Evolutionary conservation across 2,113 vertebrate genomes (phyloP).

Genomic region (Labrus mixtus): DNA sequence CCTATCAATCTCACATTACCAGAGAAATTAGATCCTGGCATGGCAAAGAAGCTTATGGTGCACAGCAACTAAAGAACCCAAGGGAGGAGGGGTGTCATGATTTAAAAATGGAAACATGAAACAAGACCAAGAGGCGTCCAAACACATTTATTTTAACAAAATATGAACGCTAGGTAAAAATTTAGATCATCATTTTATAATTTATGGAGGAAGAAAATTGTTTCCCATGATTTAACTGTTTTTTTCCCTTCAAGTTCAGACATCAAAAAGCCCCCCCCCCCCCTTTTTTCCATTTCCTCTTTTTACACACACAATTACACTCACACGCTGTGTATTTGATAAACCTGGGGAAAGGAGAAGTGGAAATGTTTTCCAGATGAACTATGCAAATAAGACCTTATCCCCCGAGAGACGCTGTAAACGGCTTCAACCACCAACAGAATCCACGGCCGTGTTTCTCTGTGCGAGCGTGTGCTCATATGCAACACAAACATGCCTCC

Average conservation of each 20-base stretch:
- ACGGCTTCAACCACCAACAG: conserved; percentile 66
- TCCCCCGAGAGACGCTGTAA: conserved; percentile 72
- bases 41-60: conserved; percentile 51
- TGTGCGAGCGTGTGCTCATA: conserved; percentile 34
- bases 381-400: conserved; percentile 76
- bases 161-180: conserved; percentile 15
- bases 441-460: conserved; percentile 33
- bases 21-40: conserved; percentile 46
- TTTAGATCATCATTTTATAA: conserved; percentile 44
- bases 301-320: conserved; percentile 39
- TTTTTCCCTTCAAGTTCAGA: conserved; percentile 33
- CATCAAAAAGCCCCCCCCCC: conserved; percentile 1
- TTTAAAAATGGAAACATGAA: conserved; percentile 43
- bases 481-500: conserved; percentile 68
- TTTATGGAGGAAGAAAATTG: conserved; percentile 22
- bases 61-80: conserved; percentile 25
- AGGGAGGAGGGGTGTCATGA: conserved; percentile 2
- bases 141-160: conserved; percentile 24
- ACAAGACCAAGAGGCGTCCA: neutral
- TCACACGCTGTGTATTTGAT: conserved; percentile 59
- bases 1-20: conserved; percentile 53
- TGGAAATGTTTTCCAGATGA: conserved; percentile 76
- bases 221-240: conserved; percentile 32
- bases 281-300: neutral
- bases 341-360: conserved; percentile 70